A percentile compares a stretch with the other conserved stretches of the same genome.
phyloP scores from a whole-genome alignment of 2,888 invertebrate genomes.

The Dynastes tityus region DNA sequence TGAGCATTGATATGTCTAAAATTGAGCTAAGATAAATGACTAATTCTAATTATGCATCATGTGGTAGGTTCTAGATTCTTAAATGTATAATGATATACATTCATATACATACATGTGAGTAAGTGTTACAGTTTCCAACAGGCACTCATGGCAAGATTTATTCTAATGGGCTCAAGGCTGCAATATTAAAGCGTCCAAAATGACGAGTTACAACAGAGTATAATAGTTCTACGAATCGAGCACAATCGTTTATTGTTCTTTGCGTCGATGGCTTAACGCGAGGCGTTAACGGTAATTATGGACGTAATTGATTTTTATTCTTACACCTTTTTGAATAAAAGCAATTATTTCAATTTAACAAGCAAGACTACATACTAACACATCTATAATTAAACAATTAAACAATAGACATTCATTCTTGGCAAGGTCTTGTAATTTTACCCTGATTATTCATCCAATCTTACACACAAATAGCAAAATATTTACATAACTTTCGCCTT shows the following conservation, averaged over 20 bases:
- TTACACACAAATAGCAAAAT: slow-evolving; percentile 26
- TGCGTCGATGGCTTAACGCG: slow-evolving; percentile 27
- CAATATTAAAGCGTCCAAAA: slow-evolving; percentile 34
- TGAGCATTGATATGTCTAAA: no score
- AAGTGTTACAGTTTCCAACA: slow-evolving; percentile 5
- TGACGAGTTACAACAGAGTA: slow-evolving; percentile 34
- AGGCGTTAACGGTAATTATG: slow-evolving; percentile 32
- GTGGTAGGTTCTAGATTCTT: not conserved
- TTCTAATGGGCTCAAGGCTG: slow-evolving; percentile 18
- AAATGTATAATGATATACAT: not conserved
- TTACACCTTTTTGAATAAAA: slow-evolving; percentile 20
- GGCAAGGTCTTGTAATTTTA: slow-evolving; percentile 10
- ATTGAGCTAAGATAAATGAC: not conserved
- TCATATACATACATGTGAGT: not conserved
- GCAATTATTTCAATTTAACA: slow-evolving; percentile 6
- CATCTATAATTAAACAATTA: slow-evolving; percentile 23
- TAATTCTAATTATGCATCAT: not conserved
- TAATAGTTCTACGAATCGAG: slow-evolving; percentile 38
- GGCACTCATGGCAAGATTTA: not conserved
- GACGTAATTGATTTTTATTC: slow-evolving; percentile 37
- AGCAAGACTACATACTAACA: slow-evolving; percentile 3
- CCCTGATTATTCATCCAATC: slow-evolving; percentile 17
- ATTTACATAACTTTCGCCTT: slow-evolving; percentile 28
- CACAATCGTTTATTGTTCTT: slow-evolving; percentile 40
- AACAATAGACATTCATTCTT: slow-evolving; percentile 10